These are phyloP conservation scores for Pocillopora verrucosa DNA, from an alignment of 64 coral and sea anemone genomes.

Conservation along the genomic window DNA sequence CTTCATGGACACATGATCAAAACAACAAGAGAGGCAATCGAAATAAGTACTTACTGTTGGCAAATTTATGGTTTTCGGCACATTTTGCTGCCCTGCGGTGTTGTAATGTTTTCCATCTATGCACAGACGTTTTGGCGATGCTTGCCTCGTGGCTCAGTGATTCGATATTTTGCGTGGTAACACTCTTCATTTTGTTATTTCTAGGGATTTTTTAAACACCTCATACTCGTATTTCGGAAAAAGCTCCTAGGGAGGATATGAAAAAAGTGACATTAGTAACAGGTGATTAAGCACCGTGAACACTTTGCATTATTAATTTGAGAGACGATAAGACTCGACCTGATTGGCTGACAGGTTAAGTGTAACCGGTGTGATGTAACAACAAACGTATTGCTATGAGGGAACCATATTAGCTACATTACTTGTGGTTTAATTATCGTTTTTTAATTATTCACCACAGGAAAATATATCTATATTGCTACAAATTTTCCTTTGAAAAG, in stretches of 20 bases:
- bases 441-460: neutral
- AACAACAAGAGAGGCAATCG: neutral
- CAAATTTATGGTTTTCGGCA: conserved; percentile 88
- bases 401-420: neutral
- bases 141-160: conserved; percentile 11
- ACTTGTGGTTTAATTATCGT: neutral
- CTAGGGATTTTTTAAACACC: neutral
- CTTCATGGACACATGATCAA: neutral
- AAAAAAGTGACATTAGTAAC: conserved; percentile 9
- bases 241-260: neutral
- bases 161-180: neutral
- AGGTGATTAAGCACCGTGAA: neutral
- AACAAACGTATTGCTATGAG: neutral
- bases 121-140: conserved; percentile 47
- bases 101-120: conserved; percentile 60
- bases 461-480: neutral
- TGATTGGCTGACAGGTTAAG: neutral
- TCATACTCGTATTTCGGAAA: neutral
- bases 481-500: neutral
- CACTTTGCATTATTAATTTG: conserved; percentile 3
- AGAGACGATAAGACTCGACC: neutral
- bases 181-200: neutral
- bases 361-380: neutral
- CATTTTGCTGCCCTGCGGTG: conserved; percentile 57
- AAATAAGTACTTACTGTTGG: conserved; percentile 62